Evolutionary conservation across 2,113 vertebrate species (phyloP).

Genomic region (Neolamprologus longior): DNA sequence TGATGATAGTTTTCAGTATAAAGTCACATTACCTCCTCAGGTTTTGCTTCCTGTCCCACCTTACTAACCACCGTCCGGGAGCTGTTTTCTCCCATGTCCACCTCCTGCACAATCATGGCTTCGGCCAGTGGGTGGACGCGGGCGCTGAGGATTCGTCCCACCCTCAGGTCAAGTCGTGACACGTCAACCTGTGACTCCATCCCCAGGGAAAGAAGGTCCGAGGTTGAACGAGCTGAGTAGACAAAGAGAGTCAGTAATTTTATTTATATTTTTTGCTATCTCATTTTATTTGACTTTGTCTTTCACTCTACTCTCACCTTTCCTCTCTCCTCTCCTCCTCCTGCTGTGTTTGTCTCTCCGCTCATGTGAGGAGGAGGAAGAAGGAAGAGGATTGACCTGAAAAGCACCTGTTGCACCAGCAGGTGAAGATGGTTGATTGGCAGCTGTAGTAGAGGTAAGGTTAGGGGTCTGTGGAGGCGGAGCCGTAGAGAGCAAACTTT

Average conservation of each 20-base stretch:
- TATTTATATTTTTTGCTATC: neutral
- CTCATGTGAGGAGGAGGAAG: neutral
- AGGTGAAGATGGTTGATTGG: neutral
- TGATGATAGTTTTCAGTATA: neutral
- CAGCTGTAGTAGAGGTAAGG: neutral
- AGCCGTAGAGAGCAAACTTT: neutral
- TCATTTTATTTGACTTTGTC: neutral
- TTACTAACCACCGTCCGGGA: slow-evolving; percentile 85
- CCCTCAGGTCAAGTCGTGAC: slow-evolving; percentile 84
- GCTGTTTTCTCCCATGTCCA: slow-evolving; percentile 82
- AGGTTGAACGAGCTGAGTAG: neutral
- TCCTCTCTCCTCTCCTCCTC: slow-evolving; percentile 24
- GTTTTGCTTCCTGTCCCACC: slow-evolving; percentile 72
- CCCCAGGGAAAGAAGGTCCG: neutral
- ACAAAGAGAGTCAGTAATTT: neutral
- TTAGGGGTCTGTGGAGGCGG: neutral
- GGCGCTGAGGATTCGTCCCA: slow-evolving; percentile 78
- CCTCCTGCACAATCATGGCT: slow-evolving; percentile 78
- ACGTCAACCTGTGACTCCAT: slow-evolving; percentile 74
- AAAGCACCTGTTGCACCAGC: neutral
- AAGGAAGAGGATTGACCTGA: neutral
- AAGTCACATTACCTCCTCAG: slow-evolving; percentile 72
- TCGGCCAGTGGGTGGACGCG: slow-evolving; percentile 82
- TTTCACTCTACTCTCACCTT: neutral
- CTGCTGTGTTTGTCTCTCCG: neutral